A percentile compares a stretch with the other conserved stretches of the same genome.
Conservation (phyloP, 2,888 invertebrate species). For the Clanis bilineata region DNA sequence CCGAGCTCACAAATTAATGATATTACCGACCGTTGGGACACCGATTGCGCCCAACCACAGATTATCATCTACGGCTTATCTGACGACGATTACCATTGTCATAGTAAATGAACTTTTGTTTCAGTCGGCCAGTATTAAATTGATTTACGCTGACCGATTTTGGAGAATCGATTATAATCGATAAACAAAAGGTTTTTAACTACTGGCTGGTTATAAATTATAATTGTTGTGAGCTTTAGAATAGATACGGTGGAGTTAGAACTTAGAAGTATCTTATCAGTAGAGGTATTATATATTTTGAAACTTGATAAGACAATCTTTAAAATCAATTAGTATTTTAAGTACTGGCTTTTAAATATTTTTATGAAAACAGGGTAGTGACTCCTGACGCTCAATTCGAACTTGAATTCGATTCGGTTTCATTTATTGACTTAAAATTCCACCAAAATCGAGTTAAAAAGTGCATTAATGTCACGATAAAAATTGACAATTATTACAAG, state of each 20-base stretch:
- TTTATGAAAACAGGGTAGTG: no score
- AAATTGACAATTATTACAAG: no score
- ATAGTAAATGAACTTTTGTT: conserved; percentile 32
- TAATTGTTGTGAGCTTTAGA: conserved; percentile 8
- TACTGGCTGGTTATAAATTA: conserved; percentile 11
- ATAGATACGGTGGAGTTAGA: not conserved
- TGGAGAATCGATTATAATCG: conserved; percentile 15
- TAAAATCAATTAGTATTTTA: not conserved
- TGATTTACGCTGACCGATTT: conserved; percentile 13
- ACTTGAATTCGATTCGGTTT: no score
- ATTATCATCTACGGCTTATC: conserved; percentile 49
- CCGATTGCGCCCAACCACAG: conserved; percentile 42
- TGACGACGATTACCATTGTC: conserved; percentile 36
- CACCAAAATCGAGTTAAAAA: no score
- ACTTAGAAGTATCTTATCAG: no score
- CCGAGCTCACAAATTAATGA: conserved; percentile 55
- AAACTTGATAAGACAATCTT: not conserved
- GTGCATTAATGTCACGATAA: no score
- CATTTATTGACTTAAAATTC: no score
- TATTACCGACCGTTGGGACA: conserved; percentile 25
- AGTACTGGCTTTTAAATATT: not conserved
- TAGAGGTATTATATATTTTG: not conserved
- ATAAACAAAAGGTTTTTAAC: conserved; percentile 15
- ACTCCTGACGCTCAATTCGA: no score
- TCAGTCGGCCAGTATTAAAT: conserved; percentile 14